Base-by-base conservation (phyloP, 1,140 invertebrate species). In the Yoshiicerus persimilis region DNA sequence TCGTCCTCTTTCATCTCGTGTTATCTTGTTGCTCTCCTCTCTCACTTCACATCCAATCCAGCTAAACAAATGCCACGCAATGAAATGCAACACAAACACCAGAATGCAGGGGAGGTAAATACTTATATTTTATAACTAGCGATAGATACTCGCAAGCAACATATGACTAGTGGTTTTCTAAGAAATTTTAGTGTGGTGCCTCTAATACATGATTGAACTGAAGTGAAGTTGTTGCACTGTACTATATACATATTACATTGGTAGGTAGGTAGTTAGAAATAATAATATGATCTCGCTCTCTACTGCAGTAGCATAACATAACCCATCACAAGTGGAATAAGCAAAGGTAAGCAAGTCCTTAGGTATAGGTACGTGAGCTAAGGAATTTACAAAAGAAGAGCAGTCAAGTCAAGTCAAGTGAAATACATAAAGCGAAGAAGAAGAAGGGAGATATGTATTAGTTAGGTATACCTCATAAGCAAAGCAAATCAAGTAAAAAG, bases 401-500 rank as follows among this genome's bases (percentile, higher is more conserved):
- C 75, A 80, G 30, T 80, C 75, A 38, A 80, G 32, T 34, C 75
- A 34, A 32, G 32, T 80, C 75, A 34, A n/a, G 75, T 80, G 30
- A 32, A 80, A 32, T 10, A 70, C 23, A 30, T 38, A 32, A 34
- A 80, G 66, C 25, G n/a, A 23, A 64, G 66, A 16, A 11, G 25
- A 11, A 56, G 47, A 56, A n/a, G n/a, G n/a, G n/a, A n/a, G n/a
- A n/a, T n/a, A n/a, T n/a, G n/a, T 56, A 20, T 56, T 16, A 20
- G 47, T 16, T 56, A 56, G 47, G 66, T 16, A 30, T 70, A 32
- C 25, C 30, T 30, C 25, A 27, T 30, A 70, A 36, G 30, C 30
- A 36, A 84, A 84, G 80, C 39, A 47, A 36, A n/a, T 27, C 30
- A 25, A 30, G 87, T 84, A 80, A 80, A 80, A 88, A 80, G 80